Conservation (phyloP, 2,113 vertebrate genomes). For the Psilopsiagon aymara region DNA sequence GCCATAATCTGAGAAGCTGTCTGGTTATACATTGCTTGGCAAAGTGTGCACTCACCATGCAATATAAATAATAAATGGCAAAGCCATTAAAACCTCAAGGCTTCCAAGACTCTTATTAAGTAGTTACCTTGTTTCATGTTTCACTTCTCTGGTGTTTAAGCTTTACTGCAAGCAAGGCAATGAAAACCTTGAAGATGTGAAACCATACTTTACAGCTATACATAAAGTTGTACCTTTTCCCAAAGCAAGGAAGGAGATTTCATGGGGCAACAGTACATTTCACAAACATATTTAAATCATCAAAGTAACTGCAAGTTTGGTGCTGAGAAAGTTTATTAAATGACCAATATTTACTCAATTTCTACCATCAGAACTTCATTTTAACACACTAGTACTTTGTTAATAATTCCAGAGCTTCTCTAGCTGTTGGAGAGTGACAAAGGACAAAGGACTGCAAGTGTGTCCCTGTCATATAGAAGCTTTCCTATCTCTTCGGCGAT, state of each 20-base stretch:
- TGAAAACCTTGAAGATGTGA: background rate
- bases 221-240: background rate
- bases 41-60: background rate
- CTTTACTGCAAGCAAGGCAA: background rate
- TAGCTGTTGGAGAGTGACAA: background rate
- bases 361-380: background rate
- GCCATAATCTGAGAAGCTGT: background rate
- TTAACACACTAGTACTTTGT: background rate
- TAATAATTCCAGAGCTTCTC: background rate
- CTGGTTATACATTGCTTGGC: conserved; percentile 7
- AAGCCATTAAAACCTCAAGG: conserved; percentile 24
- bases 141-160: background rate
- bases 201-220: background rate
- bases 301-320: background rate
- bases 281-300: background rate
- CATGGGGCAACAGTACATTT: background rate
- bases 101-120: background rate
- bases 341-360: background rate
- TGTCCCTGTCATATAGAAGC: background rate
- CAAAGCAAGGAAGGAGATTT: background rate
- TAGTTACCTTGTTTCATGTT: background rate
- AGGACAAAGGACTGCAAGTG: background rate
- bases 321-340: background rate
- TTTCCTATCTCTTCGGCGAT: background rate
- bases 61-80: conserved; percentile 48